Conservation (phyloP, 2,797 vertebrate genomes). For the Hippoglossus hippoglossus region DNA sequence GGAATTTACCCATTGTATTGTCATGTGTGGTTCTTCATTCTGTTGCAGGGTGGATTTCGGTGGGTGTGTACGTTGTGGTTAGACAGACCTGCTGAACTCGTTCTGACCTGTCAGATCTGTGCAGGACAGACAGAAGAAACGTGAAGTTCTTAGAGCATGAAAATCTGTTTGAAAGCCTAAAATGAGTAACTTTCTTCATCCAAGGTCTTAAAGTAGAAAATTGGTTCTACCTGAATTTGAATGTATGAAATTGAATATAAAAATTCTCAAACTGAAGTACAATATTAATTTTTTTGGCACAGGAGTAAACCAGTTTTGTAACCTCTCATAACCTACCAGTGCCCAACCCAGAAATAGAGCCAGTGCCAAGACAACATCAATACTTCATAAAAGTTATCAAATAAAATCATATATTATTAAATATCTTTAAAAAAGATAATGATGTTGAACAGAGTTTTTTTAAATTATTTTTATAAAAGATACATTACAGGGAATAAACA, state of each 20-base stretch:
- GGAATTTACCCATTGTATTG: background rate
- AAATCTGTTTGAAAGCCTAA: background rate
- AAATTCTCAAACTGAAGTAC: background rate
- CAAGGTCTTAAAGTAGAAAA: background rate
- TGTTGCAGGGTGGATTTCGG: background rate
- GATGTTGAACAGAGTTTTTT: no score
- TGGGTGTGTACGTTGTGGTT: constrained; percentile 10
- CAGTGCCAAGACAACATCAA: no score
- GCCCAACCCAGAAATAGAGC: no score
- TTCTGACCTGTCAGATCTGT: constrained; percentile 23
- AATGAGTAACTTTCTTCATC: background rate
- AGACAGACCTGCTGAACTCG: constrained; percentile 47
- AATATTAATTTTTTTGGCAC: background rate
- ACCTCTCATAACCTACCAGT: no score
- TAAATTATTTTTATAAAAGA: no score
- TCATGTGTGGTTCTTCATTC: background rate
- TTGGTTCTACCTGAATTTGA: background rate
- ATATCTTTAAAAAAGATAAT: background rate
- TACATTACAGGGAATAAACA: no score
- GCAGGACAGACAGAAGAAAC: background rate
- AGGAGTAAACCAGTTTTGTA: no score
- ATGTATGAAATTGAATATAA: no score
- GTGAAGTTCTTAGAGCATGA: background rate
- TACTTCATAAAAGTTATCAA: background rate
- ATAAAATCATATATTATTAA: background rate